Percentiles rank a stretch among this genome's conserved stretches.
Conservation (phyloP, 1,140 invertebrate genomes). For the Ectropis grisescens region DNA sequence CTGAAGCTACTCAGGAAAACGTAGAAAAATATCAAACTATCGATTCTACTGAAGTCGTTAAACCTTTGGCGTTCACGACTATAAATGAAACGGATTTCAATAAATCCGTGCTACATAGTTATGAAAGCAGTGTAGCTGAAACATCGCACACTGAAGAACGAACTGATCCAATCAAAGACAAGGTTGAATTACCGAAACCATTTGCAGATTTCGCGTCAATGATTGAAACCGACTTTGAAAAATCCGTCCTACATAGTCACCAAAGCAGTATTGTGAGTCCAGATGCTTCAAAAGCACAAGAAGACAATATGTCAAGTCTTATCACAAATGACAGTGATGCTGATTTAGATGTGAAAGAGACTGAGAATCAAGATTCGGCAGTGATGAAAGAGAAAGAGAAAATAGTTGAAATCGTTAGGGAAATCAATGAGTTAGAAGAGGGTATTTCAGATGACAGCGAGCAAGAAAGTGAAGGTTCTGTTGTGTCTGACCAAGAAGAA, state of each 20-base stretch:
- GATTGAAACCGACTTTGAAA: constrained; percentile 19
- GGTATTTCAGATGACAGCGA: constrained; percentile 12
- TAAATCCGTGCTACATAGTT: constrained; percentile 29
- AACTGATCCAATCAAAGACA: background rate
- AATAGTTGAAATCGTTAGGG: constrained; percentile 50
- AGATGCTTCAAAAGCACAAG: constrained; percentile 13
- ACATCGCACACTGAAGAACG: constrained; percentile 4
- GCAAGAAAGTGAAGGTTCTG: constrained; percentile 12
- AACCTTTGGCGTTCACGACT: constrained; percentile 23
- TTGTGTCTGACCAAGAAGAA: constrained; percentile 1
- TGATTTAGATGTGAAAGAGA: constrained; percentile 31
- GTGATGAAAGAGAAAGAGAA: constrained; percentile 48
- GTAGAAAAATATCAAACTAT: constrained; percentile 18
- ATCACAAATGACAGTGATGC: constrained; percentile 53
- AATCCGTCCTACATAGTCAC: constrained; percentile 23
- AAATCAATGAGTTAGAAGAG: constrained; percentile 50
- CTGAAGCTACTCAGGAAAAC: constrained; percentile 3
- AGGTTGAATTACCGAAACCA: background rate
- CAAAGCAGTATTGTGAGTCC: constrained; percentile 17
- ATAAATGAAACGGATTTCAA: constrained; percentile 24
- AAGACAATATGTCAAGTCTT: constrained; percentile 26
- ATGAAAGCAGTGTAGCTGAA: constrained; percentile 25
- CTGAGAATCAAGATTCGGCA: constrained; percentile 22
- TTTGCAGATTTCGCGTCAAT: constrained; percentile 11
- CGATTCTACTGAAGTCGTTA: constrained; percentile 12